These are phyloP conservation scores for Poeciliopsis presidionis DNA, from an alignment of 2,797 vertebrate species.

Conservation along the genomic window DNA sequence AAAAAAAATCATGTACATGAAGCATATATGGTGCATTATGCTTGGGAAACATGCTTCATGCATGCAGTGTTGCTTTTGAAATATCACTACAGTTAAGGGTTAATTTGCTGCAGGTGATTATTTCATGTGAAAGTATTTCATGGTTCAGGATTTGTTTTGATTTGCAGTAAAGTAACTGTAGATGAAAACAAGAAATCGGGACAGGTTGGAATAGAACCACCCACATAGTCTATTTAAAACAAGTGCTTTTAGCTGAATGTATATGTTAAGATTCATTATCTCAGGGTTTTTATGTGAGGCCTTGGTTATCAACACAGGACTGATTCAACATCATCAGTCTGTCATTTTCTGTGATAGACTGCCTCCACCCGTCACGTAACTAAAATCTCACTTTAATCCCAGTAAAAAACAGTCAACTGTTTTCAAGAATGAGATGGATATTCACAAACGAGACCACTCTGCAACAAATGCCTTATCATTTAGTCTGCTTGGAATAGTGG, in stretches of 20 bases:
- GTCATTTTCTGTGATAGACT: constrained; percentile 26
- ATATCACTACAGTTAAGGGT: neutral
- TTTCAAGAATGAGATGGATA: constrained; percentile 16
- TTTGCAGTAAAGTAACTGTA: neutral
- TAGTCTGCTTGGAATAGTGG: constrained; percentile 13
- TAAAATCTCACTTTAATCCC: constrained; percentile 16
- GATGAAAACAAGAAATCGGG: neutral
- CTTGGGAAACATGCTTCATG: neutral
- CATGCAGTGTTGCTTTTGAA: neutral
- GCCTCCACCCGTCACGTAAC: constrained; percentile 10
- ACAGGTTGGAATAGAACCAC: neutral
- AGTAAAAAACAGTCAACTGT: constrained; percentile 11
- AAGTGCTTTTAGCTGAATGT: constrained; percentile 4
- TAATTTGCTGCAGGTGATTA: neutral
- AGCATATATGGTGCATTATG: neutral
- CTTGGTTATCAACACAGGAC: constrained; percentile 1
- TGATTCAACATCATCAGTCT: constrained; percentile 5
- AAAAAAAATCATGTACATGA: neutral
- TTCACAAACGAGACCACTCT: constrained; percentile 26
- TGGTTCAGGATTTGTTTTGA: neutral
- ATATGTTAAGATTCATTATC: constrained; percentile 9
- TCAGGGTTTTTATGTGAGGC: constrained; percentile 4
- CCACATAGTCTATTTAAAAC: constrained; percentile 4
- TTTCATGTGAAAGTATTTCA: neutral
- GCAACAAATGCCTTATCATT: constrained; percentile 27